Evolutionary conservation across 1,140 invertebrate species (phyloP), one percentile per base, ranked within the genome.

Genomic region (Mactra quadrangularis): DNA sequence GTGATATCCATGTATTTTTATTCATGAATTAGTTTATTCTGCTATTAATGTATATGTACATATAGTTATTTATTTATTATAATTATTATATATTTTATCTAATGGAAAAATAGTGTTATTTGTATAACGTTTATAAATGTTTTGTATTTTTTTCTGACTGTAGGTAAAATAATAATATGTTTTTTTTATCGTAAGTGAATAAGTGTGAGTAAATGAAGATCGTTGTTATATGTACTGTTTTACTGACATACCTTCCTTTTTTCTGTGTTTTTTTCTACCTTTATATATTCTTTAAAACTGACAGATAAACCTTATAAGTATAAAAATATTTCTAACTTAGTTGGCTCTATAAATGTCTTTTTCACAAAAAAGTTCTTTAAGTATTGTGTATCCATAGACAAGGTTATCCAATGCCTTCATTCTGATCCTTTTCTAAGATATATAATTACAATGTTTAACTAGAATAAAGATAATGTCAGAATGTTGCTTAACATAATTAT

Each of bases 1-100:
- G 71, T 59, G 55, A 74, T 74, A 74, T 74, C 11, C 15, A 74
- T 74, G 33, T 50, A 74, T 74, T 29, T 72, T 74, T 59, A 33
- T 74, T 59, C 53, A 55, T 74, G 31, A 27, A 33, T 71, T 71
- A 4, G 60, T 38, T 45, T 41, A 45, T 45, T 33, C 38, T 38
- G 35, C 25, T 68, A 41, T 68, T 68, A 50, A 52, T n/a, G 60
- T 27, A 41, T 47, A 27, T 68, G 45, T 68, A 68, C 47, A 68
- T 4, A 35, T 33, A 33, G 3, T 25, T 9, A 68, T 68, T 68
- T 68, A 68, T 68, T 68, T 68, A 68, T 68, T 68, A 68, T 50
- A 47, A 25, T 19, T 55, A 19, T 22, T 55, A 55, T 55, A 27
- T 55, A 55, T 55, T 55, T 55, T 55, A 55, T 55, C 52, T 27